Percentiles rank a stretch among this genome's conserved stretches.
phyloP scores from a whole-genome alignment of 2,888 invertebrate genomes.

The Callosobruchus maculatus region DNA sequence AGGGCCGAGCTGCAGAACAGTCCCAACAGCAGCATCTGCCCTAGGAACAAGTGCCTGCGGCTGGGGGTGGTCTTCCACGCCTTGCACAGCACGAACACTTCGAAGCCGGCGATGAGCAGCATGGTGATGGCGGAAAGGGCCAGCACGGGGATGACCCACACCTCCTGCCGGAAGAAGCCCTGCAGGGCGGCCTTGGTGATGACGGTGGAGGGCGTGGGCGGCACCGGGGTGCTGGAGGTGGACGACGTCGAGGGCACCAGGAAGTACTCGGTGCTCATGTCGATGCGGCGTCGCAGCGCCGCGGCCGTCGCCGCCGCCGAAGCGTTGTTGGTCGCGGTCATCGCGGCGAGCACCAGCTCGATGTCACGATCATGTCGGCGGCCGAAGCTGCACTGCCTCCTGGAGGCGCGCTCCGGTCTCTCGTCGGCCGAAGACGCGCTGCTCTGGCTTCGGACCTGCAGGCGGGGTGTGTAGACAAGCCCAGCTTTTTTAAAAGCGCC shows the following conservation, averaged over 20 bases:
- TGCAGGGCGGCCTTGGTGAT: constrained; percentile 36
- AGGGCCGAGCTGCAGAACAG: constrained; percentile 78
- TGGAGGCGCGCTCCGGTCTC: not conserved
- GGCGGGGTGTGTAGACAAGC: not conserved
- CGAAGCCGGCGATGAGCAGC: constrained; percentile 81
- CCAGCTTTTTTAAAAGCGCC: not conserved
- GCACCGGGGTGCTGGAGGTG: constrained; percentile 32
- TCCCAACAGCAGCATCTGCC: constrained; percentile 81
- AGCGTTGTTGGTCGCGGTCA: constrained; percentile 7
- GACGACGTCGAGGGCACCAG: constrained; percentile 61
- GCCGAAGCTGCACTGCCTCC: constrained; percentile 23
- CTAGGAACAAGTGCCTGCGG: constrained; percentile 80
- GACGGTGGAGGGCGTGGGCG: constrained; percentile 35
- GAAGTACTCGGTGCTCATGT: constrained; percentile 84
- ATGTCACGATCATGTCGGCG: constrained; percentile 15
- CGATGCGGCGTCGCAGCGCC: constrained; percentile 55
- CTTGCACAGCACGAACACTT: constrained; percentile 83
- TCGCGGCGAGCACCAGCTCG: constrained; percentile 15
- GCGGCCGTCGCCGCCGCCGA: constrained; percentile 14
- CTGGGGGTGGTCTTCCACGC: constrained; percentile 80
- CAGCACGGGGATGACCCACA: constrained; percentile 88
- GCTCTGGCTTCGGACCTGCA: not conserved
- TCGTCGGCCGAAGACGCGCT: not conserved
- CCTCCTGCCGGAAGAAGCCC: constrained; percentile 60
- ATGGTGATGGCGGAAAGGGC: constrained; percentile 81